These are phyloP conservation scores for Parnassius mnemosyne DNA, from an alignment of 2,888 invertebrate species.

Conservation along the genomic window DNA sequence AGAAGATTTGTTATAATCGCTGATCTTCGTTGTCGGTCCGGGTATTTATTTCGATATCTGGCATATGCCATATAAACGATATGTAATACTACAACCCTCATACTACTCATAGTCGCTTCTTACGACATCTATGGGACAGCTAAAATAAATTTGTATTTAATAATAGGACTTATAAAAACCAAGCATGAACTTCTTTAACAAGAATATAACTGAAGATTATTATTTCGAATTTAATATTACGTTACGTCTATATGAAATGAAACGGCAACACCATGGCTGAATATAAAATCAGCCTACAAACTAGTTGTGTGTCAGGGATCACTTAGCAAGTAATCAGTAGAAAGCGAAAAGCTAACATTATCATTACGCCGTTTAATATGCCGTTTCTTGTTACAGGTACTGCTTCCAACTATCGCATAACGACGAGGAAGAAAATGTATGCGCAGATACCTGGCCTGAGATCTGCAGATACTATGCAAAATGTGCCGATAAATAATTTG, in stretches of 20 bases:
- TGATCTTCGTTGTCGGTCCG: too few relatives aligned
- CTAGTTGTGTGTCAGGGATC: slow-evolving; percentile 2
- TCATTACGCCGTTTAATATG: slow-evolving; percentile 16
- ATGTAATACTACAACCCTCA: too few relatives aligned
- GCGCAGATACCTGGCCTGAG: slow-evolving; percentile 89
- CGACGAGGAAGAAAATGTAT: slow-evolving; percentile 85
- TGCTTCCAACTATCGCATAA: slow-evolving; percentile 82
- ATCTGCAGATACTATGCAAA: slow-evolving; percentile 50
- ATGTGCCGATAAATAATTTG: slow-evolving; percentile 1
- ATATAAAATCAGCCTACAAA: not conserved
- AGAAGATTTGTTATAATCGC: too few relatives aligned
- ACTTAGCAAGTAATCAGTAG: slow-evolving; percentile 10
- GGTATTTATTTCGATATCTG: too few relatives aligned
- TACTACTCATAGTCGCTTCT: too few relatives aligned
- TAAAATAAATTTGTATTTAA: too few relatives aligned
- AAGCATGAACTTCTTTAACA: too few relatives aligned
- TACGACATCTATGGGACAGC: too few relatives aligned
- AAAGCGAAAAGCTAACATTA: slow-evolving; percentile 7
- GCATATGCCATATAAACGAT: too few relatives aligned
- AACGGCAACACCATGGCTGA: not conserved
- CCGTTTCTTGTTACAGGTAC: slow-evolving; percentile 59
- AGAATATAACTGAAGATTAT: too few relatives aligned
- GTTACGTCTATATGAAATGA: not conserved
- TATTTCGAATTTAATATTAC: too few relatives aligned
- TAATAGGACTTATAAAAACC: too few relatives aligned